phyloP scores from a whole-genome alignment of 2,888 invertebrate genomes.

The Epirrita christyi region DNA sequence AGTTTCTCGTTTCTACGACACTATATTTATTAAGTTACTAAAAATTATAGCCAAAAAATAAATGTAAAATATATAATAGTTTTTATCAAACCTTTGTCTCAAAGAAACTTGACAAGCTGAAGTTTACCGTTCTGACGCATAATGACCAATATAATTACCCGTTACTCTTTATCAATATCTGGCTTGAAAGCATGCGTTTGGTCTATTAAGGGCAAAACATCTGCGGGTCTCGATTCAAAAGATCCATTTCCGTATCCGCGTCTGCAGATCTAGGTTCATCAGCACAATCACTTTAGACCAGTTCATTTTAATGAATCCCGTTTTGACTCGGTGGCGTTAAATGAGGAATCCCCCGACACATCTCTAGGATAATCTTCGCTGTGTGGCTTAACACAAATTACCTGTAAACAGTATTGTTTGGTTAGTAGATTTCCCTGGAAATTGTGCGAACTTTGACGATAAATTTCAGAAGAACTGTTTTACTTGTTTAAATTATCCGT shows the following conservation, averaged over 20 bases:
- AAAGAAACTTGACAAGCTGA: too few relatives aligned
- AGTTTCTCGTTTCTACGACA: too few relatives aligned
- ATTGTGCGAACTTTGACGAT: not conserved
- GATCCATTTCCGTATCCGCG: conserved; percentile 12
- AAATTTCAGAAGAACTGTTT: not conserved
- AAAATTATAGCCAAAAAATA: too few relatives aligned
- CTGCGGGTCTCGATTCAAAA: not conserved
- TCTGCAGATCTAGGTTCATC: not conserved
- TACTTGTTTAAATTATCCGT: too few relatives aligned
- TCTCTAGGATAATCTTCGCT: conserved; percentile 53
- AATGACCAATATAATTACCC: too few relatives aligned
- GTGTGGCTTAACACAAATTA: conserved; percentile 23
- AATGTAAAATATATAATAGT: too few relatives aligned
- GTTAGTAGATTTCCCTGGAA: conserved; percentile 3
- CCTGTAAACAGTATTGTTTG: conserved; percentile 24
- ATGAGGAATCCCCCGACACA: conserved; percentile 53
- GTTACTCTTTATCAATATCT: too few relatives aligned
- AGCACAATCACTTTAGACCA: conserved; percentile 9
- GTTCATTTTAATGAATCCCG: conserved; percentile 70
- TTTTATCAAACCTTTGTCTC: too few relatives aligned
- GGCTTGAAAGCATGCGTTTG: not conserved
- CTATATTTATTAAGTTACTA: too few relatives aligned
- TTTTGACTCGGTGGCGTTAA: conserved; percentile 57
- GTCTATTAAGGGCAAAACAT: not conserved
- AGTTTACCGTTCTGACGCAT: too few relatives aligned